Evolutionary conservation across 2,113 vertebrate genomes (phyloP), one percentile per base, ranked within the genome.

Genomic region (Lampris megalopsis): DNA sequence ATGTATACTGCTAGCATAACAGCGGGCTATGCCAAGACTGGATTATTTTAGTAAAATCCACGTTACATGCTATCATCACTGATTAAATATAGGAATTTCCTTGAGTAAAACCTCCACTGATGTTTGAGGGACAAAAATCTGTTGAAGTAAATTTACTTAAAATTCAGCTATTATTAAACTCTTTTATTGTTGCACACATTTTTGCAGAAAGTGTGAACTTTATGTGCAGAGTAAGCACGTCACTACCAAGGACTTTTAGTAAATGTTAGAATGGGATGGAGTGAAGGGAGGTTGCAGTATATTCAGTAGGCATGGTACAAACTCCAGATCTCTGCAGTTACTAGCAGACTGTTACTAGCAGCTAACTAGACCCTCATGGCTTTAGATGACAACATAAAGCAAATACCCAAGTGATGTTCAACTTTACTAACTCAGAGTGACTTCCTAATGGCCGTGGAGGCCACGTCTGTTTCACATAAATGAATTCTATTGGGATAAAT

Each of bases 371-470:
- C 82, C 75, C 66, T 73, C 57, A 75, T 80, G 81, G 84, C 85
- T 88, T 79, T 48, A 68, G 61, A 66, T 86, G 82, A 81, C 78
- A 83, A 65, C 81, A 72, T 71, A 65, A 83, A 80, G 80, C 74
- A 43, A 88, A 69, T 40, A 50, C 62, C 54, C 42, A 6, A 72
- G 74, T 74, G 63, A 89, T 85, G 70, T 71, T 82, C 76, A 85
- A 81, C 68, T 87, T 84, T 85, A 69, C 62, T 87, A 89, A 92
- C 88, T 63, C 75, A 90, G 90, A 90, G 91, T 84, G 92, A 92
- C 91, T 93, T 93, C 92, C 91, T 89, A 77, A 72, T 63, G 81
- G 78, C 75, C 58, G 68, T 68, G 8, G 79, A 75, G 69, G 68
- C 74, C 62, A 69, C 86, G 83, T 90, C 85, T 90, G 84, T 86